A percentile compares a stretch with the other conserved stretches of the same genome.
phyloP scores from a whole-genome alignment of 1,140 invertebrate genomes.

The Rhizoglyphus robini region DNA sequence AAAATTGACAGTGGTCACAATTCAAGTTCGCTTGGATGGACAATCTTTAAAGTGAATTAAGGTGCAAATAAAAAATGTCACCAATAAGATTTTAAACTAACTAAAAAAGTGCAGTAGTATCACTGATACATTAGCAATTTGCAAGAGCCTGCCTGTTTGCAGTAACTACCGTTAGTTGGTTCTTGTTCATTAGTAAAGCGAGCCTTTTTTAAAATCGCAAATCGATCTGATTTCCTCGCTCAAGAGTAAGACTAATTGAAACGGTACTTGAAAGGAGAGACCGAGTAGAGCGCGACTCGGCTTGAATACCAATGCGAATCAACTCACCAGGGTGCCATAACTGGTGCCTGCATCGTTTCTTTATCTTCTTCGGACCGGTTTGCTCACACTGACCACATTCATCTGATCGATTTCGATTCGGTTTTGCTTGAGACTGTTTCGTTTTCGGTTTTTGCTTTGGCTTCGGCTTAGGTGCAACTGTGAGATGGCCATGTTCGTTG shows the following conservation, averaged over 20 bases:
- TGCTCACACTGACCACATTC: background rate
- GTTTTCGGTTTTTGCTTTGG: too few species aligned
- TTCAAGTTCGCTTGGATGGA: too few species aligned
- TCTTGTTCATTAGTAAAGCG: background rate
- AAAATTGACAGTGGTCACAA: too few species aligned
- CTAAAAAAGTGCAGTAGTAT: too few species aligned
- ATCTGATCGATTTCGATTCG: background rate
- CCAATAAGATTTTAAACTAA: too few species aligned
- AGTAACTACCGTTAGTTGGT: background rate
- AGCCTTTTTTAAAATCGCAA: background rate
- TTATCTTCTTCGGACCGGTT: background rate
- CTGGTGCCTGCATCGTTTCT: background rate
- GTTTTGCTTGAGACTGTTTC: too few species aligned
- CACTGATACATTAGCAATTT: too few species aligned
- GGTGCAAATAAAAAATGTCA: too few species aligned
- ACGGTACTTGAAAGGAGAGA: background rate
- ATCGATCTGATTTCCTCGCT: background rate
- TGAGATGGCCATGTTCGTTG: too few species aligned
- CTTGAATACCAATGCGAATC: background rate
- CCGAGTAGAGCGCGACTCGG: background rate
- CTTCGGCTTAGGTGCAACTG: too few species aligned
- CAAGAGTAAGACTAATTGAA: background rate
- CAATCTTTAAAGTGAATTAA: too few species aligned
- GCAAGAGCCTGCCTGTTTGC: too few species aligned
- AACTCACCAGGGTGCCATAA: background rate